phyloP scores from a whole-genome alignment of 2,113 vertebrate species.

The Marmota flaviventris region DNA sequence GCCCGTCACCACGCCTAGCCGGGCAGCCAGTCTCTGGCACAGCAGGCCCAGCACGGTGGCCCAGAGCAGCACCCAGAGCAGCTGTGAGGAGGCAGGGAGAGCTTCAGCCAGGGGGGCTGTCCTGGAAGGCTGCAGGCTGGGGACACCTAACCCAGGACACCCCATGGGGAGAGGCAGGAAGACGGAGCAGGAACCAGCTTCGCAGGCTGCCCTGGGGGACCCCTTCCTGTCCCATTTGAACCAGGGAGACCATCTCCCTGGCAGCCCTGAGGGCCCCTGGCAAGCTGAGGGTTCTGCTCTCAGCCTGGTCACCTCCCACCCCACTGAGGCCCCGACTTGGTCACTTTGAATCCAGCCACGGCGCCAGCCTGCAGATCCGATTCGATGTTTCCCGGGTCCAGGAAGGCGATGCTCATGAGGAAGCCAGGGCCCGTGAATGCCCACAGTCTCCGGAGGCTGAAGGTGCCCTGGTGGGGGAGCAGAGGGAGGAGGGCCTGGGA shows the following conservation, averaged over 20 bases:
- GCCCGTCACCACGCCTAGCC: constrained; percentile 89
- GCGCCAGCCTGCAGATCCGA: constrained; percentile 90
- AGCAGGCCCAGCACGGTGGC: constrained; percentile 88
- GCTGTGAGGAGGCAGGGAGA: constrained; percentile 73
- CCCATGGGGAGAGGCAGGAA: neutral
- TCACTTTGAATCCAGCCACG: constrained; percentile 89
- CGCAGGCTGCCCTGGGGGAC: neutral
- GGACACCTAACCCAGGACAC: neutral
- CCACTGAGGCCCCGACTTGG: neutral
- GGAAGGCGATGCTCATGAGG: constrained; percentile 92
- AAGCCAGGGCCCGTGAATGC: constrained; percentile 91
- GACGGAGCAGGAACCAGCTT: neutral
- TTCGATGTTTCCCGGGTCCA: constrained; percentile 91
- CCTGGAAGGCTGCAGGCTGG: rapidly evolving
- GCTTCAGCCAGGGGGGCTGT: neutral
- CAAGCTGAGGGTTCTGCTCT: neutral
- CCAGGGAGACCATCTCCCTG: neutral
- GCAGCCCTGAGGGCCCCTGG: neutral
- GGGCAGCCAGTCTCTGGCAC: constrained; percentile 89
- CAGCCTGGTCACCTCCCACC: neutral
- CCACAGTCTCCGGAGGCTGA: constrained; percentile 91
- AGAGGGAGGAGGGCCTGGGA: neutral
- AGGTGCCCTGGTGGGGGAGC: constrained; percentile 79
- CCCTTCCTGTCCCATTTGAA: neutral
- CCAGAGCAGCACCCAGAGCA: constrained; percentile 91